These are phyloP conservation scores for Neuroscelio doddi DNA, from an alignment of 2,888 invertebrate genomes.

Conservation along the genomic window DNA sequence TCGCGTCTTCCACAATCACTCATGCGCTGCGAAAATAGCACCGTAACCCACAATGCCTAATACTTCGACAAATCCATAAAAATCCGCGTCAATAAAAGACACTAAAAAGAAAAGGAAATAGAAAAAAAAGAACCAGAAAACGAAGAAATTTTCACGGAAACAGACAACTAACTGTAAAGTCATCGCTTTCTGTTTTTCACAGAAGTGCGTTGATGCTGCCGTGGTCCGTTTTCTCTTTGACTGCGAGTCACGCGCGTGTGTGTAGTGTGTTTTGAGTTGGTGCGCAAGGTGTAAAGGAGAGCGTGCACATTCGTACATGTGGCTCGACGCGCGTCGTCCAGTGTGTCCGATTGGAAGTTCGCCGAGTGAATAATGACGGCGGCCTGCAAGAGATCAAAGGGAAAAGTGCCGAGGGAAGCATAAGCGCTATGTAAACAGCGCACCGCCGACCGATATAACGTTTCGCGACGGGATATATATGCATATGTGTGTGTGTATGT, in stretches of 20 bases:
- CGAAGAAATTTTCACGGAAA: too few species aligned
- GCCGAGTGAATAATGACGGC: slow-evolving; percentile 46
- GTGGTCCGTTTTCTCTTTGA: neutral
- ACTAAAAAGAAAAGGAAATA: too few species aligned
- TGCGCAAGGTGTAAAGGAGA: slow-evolving; percentile 40
- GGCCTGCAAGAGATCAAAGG: slow-evolving; percentile 43
- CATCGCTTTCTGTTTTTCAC: too few species aligned
- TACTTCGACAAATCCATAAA: too few species aligned
- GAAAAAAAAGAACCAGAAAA: too few species aligned
- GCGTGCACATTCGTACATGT: slow-evolving; percentile 43
- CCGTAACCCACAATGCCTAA: too few species aligned
- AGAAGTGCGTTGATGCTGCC: neutral
- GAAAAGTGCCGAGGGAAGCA: slow-evolving; percentile 46
- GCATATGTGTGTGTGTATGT: neutral
- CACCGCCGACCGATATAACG: slow-evolving; percentile 37
- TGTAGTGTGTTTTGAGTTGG: slow-evolving; percentile 7
- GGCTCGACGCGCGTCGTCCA: slow-evolving; percentile 17
- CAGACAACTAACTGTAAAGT: too few species aligned
- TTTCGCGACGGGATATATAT: slow-evolving; percentile 11
- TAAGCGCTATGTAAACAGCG: slow-evolving; percentile 39
- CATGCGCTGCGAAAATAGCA: too few species aligned
- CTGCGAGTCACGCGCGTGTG: neutral
- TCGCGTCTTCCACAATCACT: too few species aligned
- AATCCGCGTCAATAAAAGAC: too few species aligned
- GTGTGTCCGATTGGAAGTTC: slow-evolving; percentile 40